Base-by-base conservation (phyloP, 2,888 invertebrate species). In the Andrena minutula region DNA sequence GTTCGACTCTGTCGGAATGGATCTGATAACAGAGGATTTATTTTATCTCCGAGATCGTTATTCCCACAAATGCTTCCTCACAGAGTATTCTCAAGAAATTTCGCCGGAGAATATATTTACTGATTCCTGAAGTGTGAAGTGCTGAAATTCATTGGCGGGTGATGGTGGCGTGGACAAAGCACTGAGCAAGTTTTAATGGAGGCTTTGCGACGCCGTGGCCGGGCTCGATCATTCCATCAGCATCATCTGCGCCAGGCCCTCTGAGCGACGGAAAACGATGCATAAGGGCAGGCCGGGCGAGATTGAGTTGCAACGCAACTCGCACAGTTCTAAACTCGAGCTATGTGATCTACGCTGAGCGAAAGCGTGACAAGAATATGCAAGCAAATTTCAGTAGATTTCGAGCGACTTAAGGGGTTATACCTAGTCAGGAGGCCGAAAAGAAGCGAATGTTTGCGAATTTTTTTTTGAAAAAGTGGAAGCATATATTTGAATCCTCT, bases 171-270 rank as follows among this genome's bases (percentile, higher is more conserved):
- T 0, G 41, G 41, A 41, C 41, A 41, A 41, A 41, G 16, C 81
- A 86, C 79, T 68, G 80, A 78, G 78, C 69, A 90, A 90, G 89
- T 90, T 91, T 91, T 90, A 91, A 91, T 87, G 88, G 80, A 80
- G 63, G 75, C 89, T 91, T 90, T 90, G 90, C 77, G 86, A 72
- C 82, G 56, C 63, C 74, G 41, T 82, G 70, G 77, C 71, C 83
- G 58, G 75, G 72, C 71, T 84, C 81, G 86, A 86, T 88, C 86
- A 86, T 88, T 89, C 74, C 64, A 76, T 81, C 78, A 75, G 56
- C 79, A 79, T 84, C 75, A 85, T 87, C 71, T 63, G 65, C 53
- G 60, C 12, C 64, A 12, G 30, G 41, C 47, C 56, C 23, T 12
- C 20, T n/a, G 23, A 8, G 23, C 47, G 28, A 16, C 63, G 30